Evolutionary conservation across 1,140 invertebrate species (phyloP).

Genomic region (Coelopa frigida): DNA sequence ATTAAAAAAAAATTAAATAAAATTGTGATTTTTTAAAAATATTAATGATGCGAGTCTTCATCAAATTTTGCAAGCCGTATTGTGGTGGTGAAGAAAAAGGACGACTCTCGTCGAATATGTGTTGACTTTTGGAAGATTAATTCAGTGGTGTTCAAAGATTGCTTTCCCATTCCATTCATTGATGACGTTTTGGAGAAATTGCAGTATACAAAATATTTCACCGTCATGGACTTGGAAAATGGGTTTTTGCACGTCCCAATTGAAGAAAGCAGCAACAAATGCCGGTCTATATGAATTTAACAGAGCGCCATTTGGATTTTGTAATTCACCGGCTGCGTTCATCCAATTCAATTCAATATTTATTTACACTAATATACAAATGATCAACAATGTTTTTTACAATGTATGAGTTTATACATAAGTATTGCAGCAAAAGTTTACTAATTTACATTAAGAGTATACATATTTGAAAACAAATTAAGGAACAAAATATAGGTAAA

Average conservation of each 20-base stretch:
- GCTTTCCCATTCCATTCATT: slow-evolving; percentile 1
- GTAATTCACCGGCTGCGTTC: slow-evolving; percentile 7
- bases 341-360: too few species aligned
- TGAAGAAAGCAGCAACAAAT: slow-evolving; percentile 1
- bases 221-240: slow-evolving; percentile 9
- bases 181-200: slow-evolving; percentile 3
- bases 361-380: too few species aligned
- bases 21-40: too few species aligned
- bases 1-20: too few species aligned
- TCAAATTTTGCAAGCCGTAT: slow-evolving; percentile 1
- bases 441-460: too few species aligned
- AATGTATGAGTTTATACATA: too few species aligned
- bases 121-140: slow-evolving; percentile 9
- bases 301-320: slow-evolving; percentile 6
- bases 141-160: neutral
- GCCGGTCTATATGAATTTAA: slow-evolving; percentile 2
- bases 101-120: neutral
- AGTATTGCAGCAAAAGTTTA: too few species aligned
- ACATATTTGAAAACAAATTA: too few species aligned
- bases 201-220: neutral
- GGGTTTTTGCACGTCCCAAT: slow-evolving; percentile 11
- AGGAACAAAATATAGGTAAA: too few species aligned
- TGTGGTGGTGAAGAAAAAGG: slow-evolving; percentile 8
- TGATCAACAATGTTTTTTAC: too few species aligned
- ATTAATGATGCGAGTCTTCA: too few species aligned